Base-by-base conservation (phyloP, 2,113 vertebrate species). In the Tamias sibiricus region DNA sequence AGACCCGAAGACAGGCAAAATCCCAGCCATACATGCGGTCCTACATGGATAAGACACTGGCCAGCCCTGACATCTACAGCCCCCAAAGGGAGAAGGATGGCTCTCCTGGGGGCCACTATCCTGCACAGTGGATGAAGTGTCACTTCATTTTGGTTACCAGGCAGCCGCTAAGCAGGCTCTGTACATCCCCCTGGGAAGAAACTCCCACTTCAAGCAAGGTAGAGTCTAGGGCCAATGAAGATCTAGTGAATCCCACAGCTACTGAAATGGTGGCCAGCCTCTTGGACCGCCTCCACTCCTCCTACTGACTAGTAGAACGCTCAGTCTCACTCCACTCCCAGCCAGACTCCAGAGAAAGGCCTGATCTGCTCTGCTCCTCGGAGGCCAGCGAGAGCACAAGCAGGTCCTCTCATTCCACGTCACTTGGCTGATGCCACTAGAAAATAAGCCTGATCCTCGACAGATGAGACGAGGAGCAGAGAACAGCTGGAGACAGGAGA, bases 401-500 rank as follows among this genome's bases (percentile, higher is more conserved):
- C 22, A 5, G 32, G 57, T 84, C 57, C 24, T 69, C 24, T 37
- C 1, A 20, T 26, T 40, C 71, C 59, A 66, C 0, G 37, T 10
- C 22, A 28, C 8, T 2, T n/a, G 47, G 37, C 32, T 32, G 4
- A 35, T 24, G 66, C 11, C 17, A 44, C 57, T 40, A 28, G n/a
- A 28, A 75, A 57, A 57, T 22, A 76, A 74, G 37, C 5, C n/a
- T 87, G n/a, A 76, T 6, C 49, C 83, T 80, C 16, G 28, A 40
- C 32, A 52, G 40, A 79, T 5, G 24, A 6, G 26, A 59, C 52
- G 52, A 89, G 52, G 92, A 98, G 1, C 2, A 98, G 84, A 97
- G 96, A 96, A 80, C 22, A 94, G 91, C 91, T 62, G 14, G 14
- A 97, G 93, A 97, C 94, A 76, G 14, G 0, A 28, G 91, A 97